Conservation (phyloP, 1,140 invertebrate species). For the Brachionus asplanchnoidis region DNA sequence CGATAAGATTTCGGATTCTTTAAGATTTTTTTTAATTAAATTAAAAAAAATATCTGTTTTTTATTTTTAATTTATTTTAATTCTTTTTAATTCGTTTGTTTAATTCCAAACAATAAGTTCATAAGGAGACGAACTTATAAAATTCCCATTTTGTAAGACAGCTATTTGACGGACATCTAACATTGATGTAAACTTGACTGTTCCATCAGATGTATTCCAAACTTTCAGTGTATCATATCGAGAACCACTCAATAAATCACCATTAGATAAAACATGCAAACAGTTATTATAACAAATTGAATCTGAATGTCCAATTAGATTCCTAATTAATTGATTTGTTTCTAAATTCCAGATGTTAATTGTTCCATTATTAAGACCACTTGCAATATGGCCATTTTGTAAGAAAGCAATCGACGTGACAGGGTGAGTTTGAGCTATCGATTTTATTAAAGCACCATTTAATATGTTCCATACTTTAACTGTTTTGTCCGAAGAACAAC, state of each 20-base stretch:
- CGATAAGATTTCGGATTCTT: too few species aligned
- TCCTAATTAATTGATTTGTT: not conserved
- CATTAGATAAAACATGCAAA: not conserved
- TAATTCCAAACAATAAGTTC: not conserved
- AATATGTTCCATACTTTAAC: not conserved
- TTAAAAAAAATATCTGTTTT: too few species aligned
- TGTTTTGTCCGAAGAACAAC: not conserved
- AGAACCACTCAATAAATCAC: not conserved
- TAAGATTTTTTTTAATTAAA: too few species aligned
- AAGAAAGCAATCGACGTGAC: not conserved
- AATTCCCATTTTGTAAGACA: not conserved
- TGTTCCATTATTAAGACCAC: not conserved
- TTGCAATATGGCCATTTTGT: not conserved
- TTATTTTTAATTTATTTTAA: too few species aligned
- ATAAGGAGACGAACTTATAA: not conserved
- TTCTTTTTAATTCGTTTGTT: not conserved
- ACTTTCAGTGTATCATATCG: not conserved
- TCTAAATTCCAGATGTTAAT: not conserved
- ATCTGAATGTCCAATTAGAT: not conserved
- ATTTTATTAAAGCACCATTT: not conserved
- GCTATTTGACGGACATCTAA: not conserved
- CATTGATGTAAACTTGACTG: not conserved
- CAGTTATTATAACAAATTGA: not conserved
- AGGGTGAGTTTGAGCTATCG: not conserved
- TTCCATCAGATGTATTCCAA: not conserved